Evolutionary conservation across 1,140 invertebrate species (phyloP).

Genomic region (Cephus cinctus): DNA sequence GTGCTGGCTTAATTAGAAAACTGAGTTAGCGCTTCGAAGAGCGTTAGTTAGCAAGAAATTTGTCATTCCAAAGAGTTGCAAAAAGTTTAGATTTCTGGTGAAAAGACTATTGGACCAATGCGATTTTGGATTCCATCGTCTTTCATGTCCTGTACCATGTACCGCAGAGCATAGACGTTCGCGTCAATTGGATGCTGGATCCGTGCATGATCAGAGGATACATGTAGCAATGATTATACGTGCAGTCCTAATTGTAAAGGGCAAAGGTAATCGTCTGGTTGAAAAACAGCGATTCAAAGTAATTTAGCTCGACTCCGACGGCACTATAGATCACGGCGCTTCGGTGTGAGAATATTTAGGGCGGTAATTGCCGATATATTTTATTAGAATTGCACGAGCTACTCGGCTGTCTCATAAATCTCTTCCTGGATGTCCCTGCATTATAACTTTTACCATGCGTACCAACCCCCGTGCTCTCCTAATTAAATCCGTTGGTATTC

Average conservation of each 20-base stretch:
- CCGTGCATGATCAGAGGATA: no score
- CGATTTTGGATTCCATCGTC: no score
- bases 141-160: no score
- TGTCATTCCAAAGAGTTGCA: no score
- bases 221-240: no score
- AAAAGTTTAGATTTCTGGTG: no score
- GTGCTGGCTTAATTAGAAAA: conserved; percentile 50
- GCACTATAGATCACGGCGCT: conserved; percentile 48
- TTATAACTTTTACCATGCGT: conserved; percentile 35
- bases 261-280: conserved; percentile 20
- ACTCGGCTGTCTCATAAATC: conserved; percentile 50
- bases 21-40: conserved; percentile 43
- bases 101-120: no score
- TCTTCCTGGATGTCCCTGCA: conserved; percentile 47
- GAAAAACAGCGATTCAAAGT: conserved; percentile 55
- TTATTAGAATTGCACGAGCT: conserved; percentile 45
- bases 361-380: conserved; percentile 58
- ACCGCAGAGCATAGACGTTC: no score
- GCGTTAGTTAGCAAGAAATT: conserved; percentile 27
- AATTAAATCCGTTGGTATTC: no score
- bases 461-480: no score
- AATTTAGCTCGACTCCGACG: conserved; percentile 42
- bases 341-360: conserved; percentile 55
- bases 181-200: no score
- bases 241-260: not conserved